Percentiles rank a stretch among this genome's conserved stretches.
phyloP scores from a whole-genome alignment of 2,888 invertebrate species.

The Andrena hattorfiana region DNA sequence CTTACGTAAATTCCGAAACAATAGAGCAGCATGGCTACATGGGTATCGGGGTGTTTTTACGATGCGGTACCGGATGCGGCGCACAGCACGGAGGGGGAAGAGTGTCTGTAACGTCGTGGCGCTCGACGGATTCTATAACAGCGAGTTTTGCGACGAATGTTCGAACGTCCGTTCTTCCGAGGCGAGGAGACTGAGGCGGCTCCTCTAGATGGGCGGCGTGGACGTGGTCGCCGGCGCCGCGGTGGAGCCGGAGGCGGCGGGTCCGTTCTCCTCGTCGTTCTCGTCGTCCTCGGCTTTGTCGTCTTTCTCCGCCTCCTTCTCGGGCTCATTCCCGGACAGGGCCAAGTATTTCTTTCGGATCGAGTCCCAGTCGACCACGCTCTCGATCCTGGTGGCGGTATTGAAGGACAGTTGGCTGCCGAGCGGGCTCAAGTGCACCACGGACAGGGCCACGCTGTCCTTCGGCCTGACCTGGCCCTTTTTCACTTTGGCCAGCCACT shows the following conservation, averaged over 20 bases:
- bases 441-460: constrained; percentile 91
- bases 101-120: neutral
- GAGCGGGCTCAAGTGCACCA: constrained; percentile 93
- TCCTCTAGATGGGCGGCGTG: constrained; percentile 77
- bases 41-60: too few relatives aligned
- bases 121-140: constrained; percentile 5
- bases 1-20: constrained; percentile 54
- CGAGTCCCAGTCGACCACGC: constrained; percentile 96
- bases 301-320: constrained; percentile 81
- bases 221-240: constrained; percentile 75
- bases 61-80: neutral
- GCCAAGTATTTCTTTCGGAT: constrained; percentile 96
- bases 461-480: constrained; percentile 86
- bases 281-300: constrained; percentile 80
- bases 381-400: constrained; percentile 93
- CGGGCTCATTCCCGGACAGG: constrained; percentile 89
- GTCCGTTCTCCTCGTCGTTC: constrained; percentile 78
- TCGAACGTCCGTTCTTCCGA: constrained; percentile 30
- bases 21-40: constrained; percentile 16
- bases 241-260: constrained; percentile 79
- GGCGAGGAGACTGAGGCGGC: constrained; percentile 14
- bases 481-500: constrained; percentile 86
- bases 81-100: neutral
- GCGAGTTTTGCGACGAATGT: constrained; percentile 8
- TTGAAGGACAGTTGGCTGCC: constrained; percentile 94